Conservation (phyloP, 2,797 vertebrate species). For the Tragopan temminckii region DNA sequence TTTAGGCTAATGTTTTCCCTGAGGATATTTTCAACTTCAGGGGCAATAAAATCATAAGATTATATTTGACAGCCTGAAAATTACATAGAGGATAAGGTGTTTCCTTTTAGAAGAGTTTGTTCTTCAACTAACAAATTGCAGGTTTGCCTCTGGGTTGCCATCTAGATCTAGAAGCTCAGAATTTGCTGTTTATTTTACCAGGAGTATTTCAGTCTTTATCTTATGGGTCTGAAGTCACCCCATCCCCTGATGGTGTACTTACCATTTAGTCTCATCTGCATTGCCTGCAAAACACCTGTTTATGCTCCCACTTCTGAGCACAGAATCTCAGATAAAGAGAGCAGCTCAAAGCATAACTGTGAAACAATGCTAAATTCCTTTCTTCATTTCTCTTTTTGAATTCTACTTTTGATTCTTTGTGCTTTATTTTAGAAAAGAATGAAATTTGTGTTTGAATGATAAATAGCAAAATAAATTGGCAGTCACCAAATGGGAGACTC, state of each 20-base stretch:
- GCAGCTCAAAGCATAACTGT: neutral
- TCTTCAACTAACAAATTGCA: neutral
- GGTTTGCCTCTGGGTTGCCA: neutral
- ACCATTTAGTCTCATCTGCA: neutral
- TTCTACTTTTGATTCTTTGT: neutral
- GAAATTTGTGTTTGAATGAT: neutral
- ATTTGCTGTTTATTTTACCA: neutral
- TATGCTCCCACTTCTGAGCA: neutral
- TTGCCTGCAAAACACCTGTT: neutral
- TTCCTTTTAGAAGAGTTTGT: neutral
- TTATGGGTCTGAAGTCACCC: neutral
- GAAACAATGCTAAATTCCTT: neutral
- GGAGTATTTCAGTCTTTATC: neutral
- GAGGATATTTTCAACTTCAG: conserved; percentile 40
- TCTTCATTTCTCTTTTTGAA: neutral
- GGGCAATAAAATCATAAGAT: conserved; percentile 31
- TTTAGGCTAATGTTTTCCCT: conserved; percentile 27
- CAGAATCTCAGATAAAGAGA: neutral
- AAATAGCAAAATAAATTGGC: neutral
- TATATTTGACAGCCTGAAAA: conserved; percentile 34
- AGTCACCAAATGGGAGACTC: neutral
- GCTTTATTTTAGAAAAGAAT: neutral
- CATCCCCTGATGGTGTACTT: rapidly evolving
- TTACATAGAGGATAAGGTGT: neutral
- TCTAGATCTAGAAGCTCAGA: neutral